Base-by-base conservation (phyloP, 35 echinoderm and acorn worm genomes). In the Heliocidaris erythrogramma region DNA sequence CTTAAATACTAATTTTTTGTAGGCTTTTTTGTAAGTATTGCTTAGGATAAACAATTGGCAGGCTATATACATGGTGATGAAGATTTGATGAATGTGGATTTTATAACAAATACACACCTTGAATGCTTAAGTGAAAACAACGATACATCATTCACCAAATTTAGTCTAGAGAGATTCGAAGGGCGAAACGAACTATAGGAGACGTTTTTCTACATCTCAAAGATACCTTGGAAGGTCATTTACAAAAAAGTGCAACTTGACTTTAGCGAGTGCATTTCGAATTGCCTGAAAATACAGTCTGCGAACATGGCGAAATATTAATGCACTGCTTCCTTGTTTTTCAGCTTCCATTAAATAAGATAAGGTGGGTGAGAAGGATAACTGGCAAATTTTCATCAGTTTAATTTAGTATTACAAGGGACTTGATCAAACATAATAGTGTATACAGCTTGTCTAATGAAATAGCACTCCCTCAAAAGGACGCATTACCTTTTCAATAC, bases 281-380 rank as follows among this genome's bases (percentile, higher is more conserved):
- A 27, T 3, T 78, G 18, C 17, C 65, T 78, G 18, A 21, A 78
- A 78, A 78, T 78, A 78, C 7, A 7, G 52, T 56, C 65, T 42
- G 35, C 35, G 35, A 42, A 42, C 35, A 42, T 42, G 65, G 21
- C 27, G 65, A 78, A 27, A 78, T n/a, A 78, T 78, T 78, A 78
- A 78, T 78, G 65, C 27, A 18, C 21, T 5, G 21, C 65, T 78
- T 78, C 65, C 65, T n/a, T 78, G 65, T 78, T 78, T 78, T 78
- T 78, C 65, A 78, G 65, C 65, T 78, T 78, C 65, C 18, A 78
- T 78, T 56, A 78, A 78, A 18, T 78, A 78, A 78, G 65, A 78
- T 78, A 78, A 78, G 65, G 65, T n/a, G 27, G 27, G 65, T 6
- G 65, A 78, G 65, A 78, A 69, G 17, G 65, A 7, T 27, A 78